phyloP scores from a whole-genome alignment of 1,140 invertebrate genomes.

The Drosophila neocordata region DNA sequence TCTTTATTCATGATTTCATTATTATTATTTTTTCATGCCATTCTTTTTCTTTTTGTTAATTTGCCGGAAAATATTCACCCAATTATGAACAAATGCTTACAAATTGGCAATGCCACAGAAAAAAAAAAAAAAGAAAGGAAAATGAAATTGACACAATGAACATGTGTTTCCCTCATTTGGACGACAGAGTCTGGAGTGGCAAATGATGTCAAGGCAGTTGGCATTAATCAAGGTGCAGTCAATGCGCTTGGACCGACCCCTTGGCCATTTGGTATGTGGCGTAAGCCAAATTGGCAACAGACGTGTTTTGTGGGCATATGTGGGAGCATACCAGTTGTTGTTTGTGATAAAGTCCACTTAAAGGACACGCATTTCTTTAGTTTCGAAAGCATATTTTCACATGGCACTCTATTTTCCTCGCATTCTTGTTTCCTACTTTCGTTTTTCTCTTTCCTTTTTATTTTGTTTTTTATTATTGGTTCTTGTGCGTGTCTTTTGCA shows the following conservation, averaged over 20 bases:
- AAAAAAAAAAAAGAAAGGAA: background rate
- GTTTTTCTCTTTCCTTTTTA: background rate
- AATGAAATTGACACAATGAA: background rate
- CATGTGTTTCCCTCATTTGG: background rate
- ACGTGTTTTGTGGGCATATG: constrained; percentile 30
- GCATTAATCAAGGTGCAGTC: constrained; percentile 75
- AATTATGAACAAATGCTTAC: background rate
- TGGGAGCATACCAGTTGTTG: too few species aligned
- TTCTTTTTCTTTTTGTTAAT: background rate
- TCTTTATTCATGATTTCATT: too few species aligned
- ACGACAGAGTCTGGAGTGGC: background rate
- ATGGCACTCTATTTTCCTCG: constrained; percentile 32
- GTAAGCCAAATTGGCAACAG: constrained; percentile 50
- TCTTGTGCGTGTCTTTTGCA: constrained; percentile 57
- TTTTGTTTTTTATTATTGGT: constrained; percentile 38
- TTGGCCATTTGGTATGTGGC: constrained; percentile 14
- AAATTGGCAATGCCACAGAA: background rate
- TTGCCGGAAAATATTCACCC: background rate
- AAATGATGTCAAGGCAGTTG: constrained; percentile 43
- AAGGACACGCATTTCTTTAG: constrained; percentile 57
- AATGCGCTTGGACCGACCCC: constrained; percentile 39
- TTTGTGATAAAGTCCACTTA: constrained; percentile 15
- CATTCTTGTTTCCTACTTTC: constrained; percentile 15
- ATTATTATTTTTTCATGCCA: too few species aligned
- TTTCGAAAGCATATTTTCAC: too few species aligned